Evolutionary conservation across 2,797 vertebrate species (phyloP), one percentile per base, ranked within the genome.

Genomic region (Furcifer pardalis): DNA sequence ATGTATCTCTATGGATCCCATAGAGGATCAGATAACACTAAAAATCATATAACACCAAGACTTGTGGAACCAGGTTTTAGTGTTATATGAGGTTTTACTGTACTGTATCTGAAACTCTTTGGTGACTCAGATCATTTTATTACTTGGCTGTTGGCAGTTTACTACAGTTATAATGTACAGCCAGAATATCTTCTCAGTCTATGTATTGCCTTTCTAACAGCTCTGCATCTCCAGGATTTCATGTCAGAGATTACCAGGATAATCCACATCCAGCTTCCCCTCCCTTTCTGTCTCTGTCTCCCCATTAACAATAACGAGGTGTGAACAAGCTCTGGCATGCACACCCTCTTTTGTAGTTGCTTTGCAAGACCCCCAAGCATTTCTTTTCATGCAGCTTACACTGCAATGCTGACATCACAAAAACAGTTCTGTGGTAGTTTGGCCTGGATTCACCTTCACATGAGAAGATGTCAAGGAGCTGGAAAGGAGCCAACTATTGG

Each of bases 391-490:
- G 1, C 56, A 89, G 89, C 90, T 87, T 89, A 92, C 84, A 69
- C 74, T 30, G 66, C 87, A 89, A 90, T 87, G 82, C 77, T 88
- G 89, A 32, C 65, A 77, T 87, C 56, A 92, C 90, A 90, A 65
- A 92, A 91, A 91, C 87, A 87, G 83, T 91, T 86, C 84, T 85
- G 88, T 82, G 79, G 89, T 88, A 85, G 89, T 89, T 85, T 90
- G 91, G 90, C 94, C 91, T 89, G 87, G 85, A 56, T 87, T 94
- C 92, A 94, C 92, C 93, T 93, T 88, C 89, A 90, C 1, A 69
- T 68, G 81, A 90, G 87, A 84, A 87, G 87, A 89, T 90, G 89
- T 90, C 88, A 90, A 77, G 5, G 82, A 25, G 62, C 81, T 92
- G 92, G 94, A 91, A 89, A 81, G 65, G 75, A 76, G 90, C 88